phyloP scores from a whole-genome alignment of 2,888 invertebrate species.

The Coremacera marginata region DNA sequence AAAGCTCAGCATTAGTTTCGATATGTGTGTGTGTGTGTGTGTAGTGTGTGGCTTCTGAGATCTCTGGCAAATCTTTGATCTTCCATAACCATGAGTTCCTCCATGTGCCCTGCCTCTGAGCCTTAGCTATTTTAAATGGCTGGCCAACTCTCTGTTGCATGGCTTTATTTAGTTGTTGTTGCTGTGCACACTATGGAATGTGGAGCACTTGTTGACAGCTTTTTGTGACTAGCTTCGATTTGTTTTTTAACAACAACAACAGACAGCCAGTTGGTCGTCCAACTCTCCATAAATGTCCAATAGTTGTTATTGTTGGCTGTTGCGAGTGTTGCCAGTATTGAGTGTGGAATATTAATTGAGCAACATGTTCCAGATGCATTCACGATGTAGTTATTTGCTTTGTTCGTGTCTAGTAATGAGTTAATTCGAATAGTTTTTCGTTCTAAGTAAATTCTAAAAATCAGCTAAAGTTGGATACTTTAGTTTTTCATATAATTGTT shows the following conservation, averaged over 20 bases:
- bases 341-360: slow-evolving; percentile 46
- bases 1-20: not conserved
- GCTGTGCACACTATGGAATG: slow-evolving; percentile 34
- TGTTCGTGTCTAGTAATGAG: not conserved
- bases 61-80: slow-evolving; percentile 5
- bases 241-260: not conserved
- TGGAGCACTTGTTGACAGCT: slow-evolving; percentile 44
- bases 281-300: slow-evolving; percentile 1
- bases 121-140: not conserved
- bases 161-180: not conserved
- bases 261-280: not conserved
- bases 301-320: not conserved
- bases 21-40: not conserved
- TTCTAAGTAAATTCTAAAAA: not conserved
- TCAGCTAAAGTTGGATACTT: not conserved
- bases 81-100: not conserved
- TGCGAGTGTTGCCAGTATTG: slow-evolving; percentile 33
- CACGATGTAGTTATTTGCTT: not conserved
- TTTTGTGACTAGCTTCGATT: slow-evolving; percentile 22
- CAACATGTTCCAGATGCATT: slow-evolving; percentile 40
- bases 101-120: slow-evolving; percentile 8
- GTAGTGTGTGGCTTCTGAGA: no score
- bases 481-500: not conserved
- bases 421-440: slow-evolving; percentile 6
- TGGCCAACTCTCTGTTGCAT: not conserved